Evolutionary conservation across 2,113 vertebrate species (phyloP), one percentile per base, ranked within the genome.

Genomic region (Phalacrocorax pelagicus): DNA sequence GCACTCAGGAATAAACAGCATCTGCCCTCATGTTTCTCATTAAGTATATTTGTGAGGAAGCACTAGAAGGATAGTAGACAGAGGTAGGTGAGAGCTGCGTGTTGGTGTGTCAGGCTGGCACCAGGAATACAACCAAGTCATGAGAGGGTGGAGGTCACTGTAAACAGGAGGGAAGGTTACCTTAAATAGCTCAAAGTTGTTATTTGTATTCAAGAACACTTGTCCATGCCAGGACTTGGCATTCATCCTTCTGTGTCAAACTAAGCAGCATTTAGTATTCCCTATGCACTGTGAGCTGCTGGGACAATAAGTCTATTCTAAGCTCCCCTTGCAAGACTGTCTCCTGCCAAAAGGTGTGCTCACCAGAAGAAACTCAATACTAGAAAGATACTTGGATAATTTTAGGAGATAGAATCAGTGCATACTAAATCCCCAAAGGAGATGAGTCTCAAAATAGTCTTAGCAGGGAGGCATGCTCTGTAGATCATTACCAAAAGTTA

Each of bases 281-380:
- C 80, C 67, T 24, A 0, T 15, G 47, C 10, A 4, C 55, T 69
- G n/a, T 6, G 61, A 47, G 71, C 81, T 82, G 62, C 52, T 2
- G 29, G 81, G 92, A 86, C 95, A 92, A 81, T 71, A 10, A 40
- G 2, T 52, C 74, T 71, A 7, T 86, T 92, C 82, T 88, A 52
- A 86, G 72, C 36, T 81, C 38, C 54, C 42, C 34, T 91, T 90
- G 38, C 57, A 54, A 46, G 74, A 52, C 46, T 63, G 29, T 40
- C 59, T 91, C 36, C 15, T 83, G 90, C 86, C 82, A 66, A 84
- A 83, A 96, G 91, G 59, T 94, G 92, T 91, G 83, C 85, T 91
- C 69, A 32, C 59, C 30, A 32, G 36, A 49, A 90, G 90, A 92
- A 92, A 94, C 42, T 58, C 59, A 87, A 49, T 44, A 38, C 24